These are phyloP conservation scores for Ferrisia virgata DNA, from an alignment of 2,888 invertebrate genomes.

Conservation along the genomic window DNA sequence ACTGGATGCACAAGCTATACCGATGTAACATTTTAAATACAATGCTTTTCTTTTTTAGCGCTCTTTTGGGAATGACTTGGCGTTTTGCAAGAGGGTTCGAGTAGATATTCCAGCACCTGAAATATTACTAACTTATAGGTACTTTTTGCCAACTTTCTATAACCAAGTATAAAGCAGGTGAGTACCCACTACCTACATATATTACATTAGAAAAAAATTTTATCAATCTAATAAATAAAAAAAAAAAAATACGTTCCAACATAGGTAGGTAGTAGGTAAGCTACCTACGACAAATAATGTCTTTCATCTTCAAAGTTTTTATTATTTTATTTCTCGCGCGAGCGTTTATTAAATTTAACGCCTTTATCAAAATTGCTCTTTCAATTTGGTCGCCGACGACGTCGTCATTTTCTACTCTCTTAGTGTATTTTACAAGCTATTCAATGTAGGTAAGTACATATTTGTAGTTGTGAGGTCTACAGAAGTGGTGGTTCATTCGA, in stretches of 20 bases:
- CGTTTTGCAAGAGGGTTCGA: not conserved
- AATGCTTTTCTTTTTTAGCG: not conserved
- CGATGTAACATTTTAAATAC: conserved; percentile 26
- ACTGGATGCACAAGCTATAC: not conserved
- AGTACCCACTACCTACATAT: too few species aligned
- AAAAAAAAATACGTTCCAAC: conserved; percentile 1
- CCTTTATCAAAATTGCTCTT: conserved; percentile 12
- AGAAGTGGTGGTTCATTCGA: not conserved
- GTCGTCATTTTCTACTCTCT: not conserved
- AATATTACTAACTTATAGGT: not conserved
- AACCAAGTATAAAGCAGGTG: too few species aligned
- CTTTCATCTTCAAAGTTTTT: conserved; percentile 10
- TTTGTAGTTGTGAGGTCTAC: not conserved
- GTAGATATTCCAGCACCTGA: not conserved
- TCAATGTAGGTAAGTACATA: too few species aligned
- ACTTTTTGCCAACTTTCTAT: conserved; percentile 7
- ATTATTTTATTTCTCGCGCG: not conserved
- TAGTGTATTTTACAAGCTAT: not conserved
- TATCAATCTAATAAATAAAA: conserved; percentile 7
- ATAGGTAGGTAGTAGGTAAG: too few species aligned
- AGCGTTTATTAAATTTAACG: conserved; percentile 14
- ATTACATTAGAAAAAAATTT: not conserved
- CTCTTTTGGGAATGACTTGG: not conserved
- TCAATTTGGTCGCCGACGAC: not conserved
- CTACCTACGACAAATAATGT: conserved; percentile 7